phyloP scores from a whole-genome alignment of 2,888 invertebrate genomes.

The Cantharis rufa region DNA sequence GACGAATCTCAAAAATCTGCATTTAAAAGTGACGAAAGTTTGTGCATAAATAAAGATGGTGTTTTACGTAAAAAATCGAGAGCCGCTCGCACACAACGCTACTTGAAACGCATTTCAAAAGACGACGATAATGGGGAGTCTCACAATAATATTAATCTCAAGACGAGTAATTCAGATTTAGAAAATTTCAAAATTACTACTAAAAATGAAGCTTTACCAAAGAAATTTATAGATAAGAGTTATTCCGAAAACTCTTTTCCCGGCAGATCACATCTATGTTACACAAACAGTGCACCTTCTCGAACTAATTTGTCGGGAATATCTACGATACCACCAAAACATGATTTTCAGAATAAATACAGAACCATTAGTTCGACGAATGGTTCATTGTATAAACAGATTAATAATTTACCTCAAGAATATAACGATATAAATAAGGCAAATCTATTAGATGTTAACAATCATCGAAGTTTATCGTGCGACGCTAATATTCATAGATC shows the following conservation, averaged over 20 bases:
- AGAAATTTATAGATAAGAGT: neutral
- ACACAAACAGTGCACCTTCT: constrained; percentile 25
- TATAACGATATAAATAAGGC: constrained; percentile 8
- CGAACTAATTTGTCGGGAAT: constrained; percentile 45
- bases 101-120: constrained; percentile 73
- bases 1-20: constrained; percentile 70
- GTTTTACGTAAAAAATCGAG: constrained; percentile 68
- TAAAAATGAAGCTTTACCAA: neutral
- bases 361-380: constrained; percentile 42
- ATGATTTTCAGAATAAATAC: constrained; percentile 43
- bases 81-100: constrained; percentile 78
- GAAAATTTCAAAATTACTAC: neutral
- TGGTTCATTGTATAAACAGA: constrained; percentile 39
- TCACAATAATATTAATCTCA: constrained; percentile 62
- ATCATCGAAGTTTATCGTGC: constrained; percentile 50
- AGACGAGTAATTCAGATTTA: constrained; percentile 32
- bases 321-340: constrained; percentile 54
- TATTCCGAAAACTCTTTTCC: neutral
- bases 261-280: constrained; percentile 12
- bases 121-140: constrained; percentile 70
- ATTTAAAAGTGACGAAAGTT: constrained; percentile 72
- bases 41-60: constrained; percentile 58
- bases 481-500: constrained; percentile 51
- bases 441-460: constrained; percentile 5
- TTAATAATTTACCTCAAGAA: constrained; percentile 32